Evolutionary conservation across 2,888 invertebrate genomes (phyloP).

Genomic region (Belgica antarctica): DNA sequence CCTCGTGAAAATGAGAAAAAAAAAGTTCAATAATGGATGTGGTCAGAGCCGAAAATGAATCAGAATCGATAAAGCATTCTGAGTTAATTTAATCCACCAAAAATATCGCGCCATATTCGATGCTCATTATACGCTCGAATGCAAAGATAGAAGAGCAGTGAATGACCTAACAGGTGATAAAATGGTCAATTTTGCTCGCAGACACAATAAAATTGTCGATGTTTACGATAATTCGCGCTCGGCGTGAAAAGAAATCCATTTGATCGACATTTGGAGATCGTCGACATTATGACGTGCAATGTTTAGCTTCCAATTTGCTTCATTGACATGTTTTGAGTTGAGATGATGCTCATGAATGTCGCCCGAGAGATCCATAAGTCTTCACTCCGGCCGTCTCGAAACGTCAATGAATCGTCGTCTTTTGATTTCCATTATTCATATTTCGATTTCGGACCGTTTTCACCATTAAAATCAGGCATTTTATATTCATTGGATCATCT

Average conservation of each 20-base stretch:
- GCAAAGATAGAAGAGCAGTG: neutral
- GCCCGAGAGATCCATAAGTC: neutral
- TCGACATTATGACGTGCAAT: neutral
- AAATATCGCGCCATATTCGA: constrained; percentile 3
- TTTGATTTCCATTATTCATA: constrained; percentile 26
- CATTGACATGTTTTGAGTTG: neutral
- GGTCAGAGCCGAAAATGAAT: constrained; percentile 12
- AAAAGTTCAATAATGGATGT: constrained; percentile 25
- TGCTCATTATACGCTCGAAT: constrained; percentile 13
- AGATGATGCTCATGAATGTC: constrained; percentile 23
- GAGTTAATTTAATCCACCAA: constrained; percentile 16
- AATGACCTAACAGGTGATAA: constrained; percentile 4
- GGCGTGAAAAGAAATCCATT: neutral
- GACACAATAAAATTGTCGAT: constrained; percentile 8
- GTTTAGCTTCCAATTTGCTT: constrained; percentile 22
- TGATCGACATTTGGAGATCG: constrained; percentile 6
- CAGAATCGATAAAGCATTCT: constrained; percentile 22
- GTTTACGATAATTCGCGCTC: constrained; percentile 5
- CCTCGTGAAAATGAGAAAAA: constrained; percentile 23
- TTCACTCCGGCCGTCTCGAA: neutral
- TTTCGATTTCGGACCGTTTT: constrained; percentile 16
- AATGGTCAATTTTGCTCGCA: neutral
- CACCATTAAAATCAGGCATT: constrained; percentile 6
- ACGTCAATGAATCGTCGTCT: constrained; percentile 24
- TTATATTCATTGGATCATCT: constrained; percentile 25